A percentile compares a stretch with the other conserved stretches of the same genome.
Conservation (phyloP, 2,888 invertebrate species). For the Drosophila birchii region DNA sequence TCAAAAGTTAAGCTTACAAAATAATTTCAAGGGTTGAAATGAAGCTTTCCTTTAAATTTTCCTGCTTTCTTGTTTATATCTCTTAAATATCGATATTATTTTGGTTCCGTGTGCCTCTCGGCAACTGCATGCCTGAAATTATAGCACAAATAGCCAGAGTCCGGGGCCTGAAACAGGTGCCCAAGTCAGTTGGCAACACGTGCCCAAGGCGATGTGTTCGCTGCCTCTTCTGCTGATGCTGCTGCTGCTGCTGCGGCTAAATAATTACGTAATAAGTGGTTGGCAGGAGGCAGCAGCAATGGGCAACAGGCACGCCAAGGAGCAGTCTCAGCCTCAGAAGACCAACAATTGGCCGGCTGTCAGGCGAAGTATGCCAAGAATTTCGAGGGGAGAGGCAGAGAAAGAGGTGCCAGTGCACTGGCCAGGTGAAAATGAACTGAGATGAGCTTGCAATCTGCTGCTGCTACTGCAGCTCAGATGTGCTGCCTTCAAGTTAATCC, state of each 20-base stretch:
- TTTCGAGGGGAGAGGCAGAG: slow-evolving; percentile 60
- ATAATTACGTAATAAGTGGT: slow-evolving; percentile 83
- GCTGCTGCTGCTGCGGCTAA: slow-evolving; percentile 62
- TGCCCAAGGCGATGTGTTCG: slow-evolving; percentile 67
- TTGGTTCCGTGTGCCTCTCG: slow-evolving; percentile 11
- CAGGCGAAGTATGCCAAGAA: slow-evolving; percentile 75
- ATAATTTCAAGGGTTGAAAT: background rate
- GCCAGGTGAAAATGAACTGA: slow-evolving; percentile 37
- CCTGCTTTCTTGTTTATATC: background rate
- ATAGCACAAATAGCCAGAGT: slow-evolving; percentile 71
- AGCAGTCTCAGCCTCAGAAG: slow-evolving; percentile 9
- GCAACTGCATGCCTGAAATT: slow-evolving; percentile 74
- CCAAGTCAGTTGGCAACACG: slow-evolving; percentile 68
- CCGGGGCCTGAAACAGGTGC: slow-evolving; percentile 64
- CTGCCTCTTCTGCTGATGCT: slow-evolving; percentile 7
- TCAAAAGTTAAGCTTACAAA: background rate
- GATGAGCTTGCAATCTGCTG: slow-evolving; percentile 42
- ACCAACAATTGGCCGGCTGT: slow-evolving; percentile 59
- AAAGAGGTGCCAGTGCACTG: background rate
- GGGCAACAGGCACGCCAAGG: slow-evolving; percentile 33
- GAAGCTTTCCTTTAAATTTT: background rate
- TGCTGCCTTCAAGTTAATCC: slow-evolving; percentile 17
- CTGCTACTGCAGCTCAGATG: background rate
- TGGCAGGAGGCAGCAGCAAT: slow-evolving; percentile 61
- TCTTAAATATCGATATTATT: background rate